Evolutionary conservation across 2,888 invertebrate genomes (phyloP).

Genomic region (Tortricodes alternella): DNA sequence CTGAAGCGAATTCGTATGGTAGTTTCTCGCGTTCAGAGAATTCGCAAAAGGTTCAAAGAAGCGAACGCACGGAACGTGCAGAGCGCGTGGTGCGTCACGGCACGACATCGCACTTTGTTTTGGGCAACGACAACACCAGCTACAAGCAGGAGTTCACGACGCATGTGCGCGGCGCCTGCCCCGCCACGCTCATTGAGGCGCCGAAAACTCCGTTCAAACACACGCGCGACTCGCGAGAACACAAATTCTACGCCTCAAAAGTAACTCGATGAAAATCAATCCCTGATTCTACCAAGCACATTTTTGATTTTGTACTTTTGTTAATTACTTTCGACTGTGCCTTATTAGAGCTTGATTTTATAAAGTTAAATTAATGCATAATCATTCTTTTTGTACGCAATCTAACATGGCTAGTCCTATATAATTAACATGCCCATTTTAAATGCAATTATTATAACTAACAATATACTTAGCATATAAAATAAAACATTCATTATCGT

Average conservation of each 20-base stretch:
- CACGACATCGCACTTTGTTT: slow-evolving; percentile 88
- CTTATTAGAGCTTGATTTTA: slow-evolving; percentile 51
- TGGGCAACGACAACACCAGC: slow-evolving; percentile 87
- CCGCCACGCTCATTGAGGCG: slow-evolving; percentile 89
- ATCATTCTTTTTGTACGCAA: slow-evolving; percentile 44
- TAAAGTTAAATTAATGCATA: slow-evolving; percentile 40
- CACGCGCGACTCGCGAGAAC: slow-evolving; percentile 91
- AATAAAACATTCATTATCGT: slow-evolving; percentile 41
- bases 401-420: slow-evolving; percentile 69
- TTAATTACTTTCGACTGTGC: slow-evolving; percentile 33
- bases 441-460: slow-evolving; percentile 24
- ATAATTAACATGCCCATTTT: slow-evolving; percentile 55
- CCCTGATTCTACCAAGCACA: not conserved
- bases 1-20: slow-evolving; percentile 87
- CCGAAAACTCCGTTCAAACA: slow-evolving; percentile 91
- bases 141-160: slow-evolving; percentile 91
- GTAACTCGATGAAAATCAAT: slow-evolving; percentile 64
- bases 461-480: slow-evolving; percentile 23
- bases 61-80: slow-evolving; percentile 83
- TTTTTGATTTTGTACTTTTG: slow-evolving; percentile 16
- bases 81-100: slow-evolving; percentile 84
- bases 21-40: slow-evolving; percentile 82
- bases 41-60: slow-evolving; percentile 68
- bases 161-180: slow-evolving; percentile 89
- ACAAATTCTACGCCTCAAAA: slow-evolving; percentile 91